Evolutionary conservation across 92 coral and sea anemone genomes (phyloP).

Genomic region (Metridium senile): DNA sequence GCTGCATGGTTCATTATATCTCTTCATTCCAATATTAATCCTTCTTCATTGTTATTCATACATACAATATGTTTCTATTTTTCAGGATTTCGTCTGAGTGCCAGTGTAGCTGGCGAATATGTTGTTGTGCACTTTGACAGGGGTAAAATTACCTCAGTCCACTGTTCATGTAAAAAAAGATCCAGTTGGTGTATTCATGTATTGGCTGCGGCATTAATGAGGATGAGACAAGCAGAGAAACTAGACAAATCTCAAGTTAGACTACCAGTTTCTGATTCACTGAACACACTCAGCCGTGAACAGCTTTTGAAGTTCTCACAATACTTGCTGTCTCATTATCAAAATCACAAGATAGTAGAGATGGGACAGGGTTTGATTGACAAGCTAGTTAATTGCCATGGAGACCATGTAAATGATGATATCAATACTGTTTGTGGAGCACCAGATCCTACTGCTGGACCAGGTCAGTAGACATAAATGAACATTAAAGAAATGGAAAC

Average conservation of each 20-base stretch:
- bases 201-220: conserved; percentile 68
- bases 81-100: conserved; percentile 94
- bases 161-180: conserved; percentile 73
- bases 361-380: conserved; percentile 84
- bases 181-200: conserved; percentile 92
- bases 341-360: conserved; percentile 76
- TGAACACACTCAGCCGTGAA: conserved; percentile 70
- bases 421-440: conserved; percentile 82
- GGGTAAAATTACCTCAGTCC: conserved; percentile 91
- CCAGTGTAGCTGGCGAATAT: conserved; percentile 64
- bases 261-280: conserved; percentile 89
- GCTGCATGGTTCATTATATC: too few species aligned
- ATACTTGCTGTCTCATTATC: conserved; percentile 78
- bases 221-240: conserved; percentile 58
- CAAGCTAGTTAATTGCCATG: conserved; percentile 58
- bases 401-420: conserved; percentile 39
- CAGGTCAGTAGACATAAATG: conserved; percentile 70
- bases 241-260: conserved; percentile 30
- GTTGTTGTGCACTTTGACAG: conserved; percentile 89
- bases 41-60: too few species aligned
- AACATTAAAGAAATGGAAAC: too few species aligned
- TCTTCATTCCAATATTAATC: too few species aligned
- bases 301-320: conserved; percentile 90
- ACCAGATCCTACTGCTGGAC: conserved; percentile 99
- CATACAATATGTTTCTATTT: background rate